These are phyloP conservation scores for Upupa epops DNA, from an alignment of 2,113 vertebrate genomes.

Conservation along the genomic window DNA sequence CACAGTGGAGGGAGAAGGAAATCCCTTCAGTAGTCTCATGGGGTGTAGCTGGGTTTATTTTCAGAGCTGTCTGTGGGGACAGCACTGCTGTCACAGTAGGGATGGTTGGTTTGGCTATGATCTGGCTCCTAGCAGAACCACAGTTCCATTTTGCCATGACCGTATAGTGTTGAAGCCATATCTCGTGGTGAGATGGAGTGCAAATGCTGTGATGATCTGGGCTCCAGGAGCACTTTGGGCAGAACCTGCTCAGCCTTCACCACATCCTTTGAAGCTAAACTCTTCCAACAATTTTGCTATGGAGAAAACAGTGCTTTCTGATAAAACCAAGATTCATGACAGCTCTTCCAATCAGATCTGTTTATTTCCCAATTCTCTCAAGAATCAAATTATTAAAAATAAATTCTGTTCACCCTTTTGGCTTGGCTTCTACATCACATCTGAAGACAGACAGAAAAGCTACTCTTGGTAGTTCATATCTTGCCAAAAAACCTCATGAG, in stretches of 20 bases:
- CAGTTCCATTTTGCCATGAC: not conserved
- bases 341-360: not conserved
- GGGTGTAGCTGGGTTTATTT: not conserved
- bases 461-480: not conserved
- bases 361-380: not conserved
- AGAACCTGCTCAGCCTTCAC: not conserved
- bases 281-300: not conserved
- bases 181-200: accelerated
- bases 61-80: not conserved
- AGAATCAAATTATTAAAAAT: not conserved
- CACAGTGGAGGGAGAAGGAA: not conserved
- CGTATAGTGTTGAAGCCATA: not conserved
- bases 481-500: constrained; percentile 3
- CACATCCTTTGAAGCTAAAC: not conserved
- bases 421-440: not conserved
- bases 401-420: not conserved
- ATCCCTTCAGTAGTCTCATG: accelerated
- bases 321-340: not conserved
- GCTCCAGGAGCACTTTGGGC: accelerated
- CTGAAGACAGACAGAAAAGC: constrained; percentile 3
- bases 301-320: not conserved
- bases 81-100: not conserved
- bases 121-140: not conserved
- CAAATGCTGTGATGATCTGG: accelerated
- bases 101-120: accelerated